These are phyloP conservation scores for Drosophila meridiana DNA, from an alignment of 2,888 invertebrate species.

Conservation along the genomic window DNA sequence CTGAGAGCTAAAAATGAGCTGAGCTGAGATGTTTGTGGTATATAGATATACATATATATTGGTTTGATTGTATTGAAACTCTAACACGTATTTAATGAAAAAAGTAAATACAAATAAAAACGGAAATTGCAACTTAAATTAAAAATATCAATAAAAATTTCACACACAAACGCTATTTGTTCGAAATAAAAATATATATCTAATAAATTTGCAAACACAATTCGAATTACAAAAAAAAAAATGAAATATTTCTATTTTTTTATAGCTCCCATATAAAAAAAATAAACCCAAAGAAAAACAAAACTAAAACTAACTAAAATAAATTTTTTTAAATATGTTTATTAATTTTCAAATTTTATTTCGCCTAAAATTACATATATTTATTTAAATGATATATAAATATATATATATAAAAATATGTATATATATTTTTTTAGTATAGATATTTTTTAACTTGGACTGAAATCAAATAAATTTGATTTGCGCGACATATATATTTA, in stretches of 20 bases:
- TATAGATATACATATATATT: constrained; percentile 7
- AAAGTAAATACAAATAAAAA: constrained; percentile 8
- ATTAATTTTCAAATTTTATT: constrained; percentile 53
- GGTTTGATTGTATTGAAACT: constrained; percentile 10
- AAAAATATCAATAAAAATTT: constrained; percentile 13
- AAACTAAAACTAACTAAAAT: constrained; percentile 45
- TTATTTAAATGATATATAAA: constrained; percentile 30
- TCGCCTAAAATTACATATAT: constrained; percentile 35
- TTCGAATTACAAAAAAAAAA: not conserved
- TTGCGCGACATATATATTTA: constrained; percentile 55
- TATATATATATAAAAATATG: constrained; percentile 18
- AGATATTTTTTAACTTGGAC: constrained; percentile 68
- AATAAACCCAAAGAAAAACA: constrained; percentile 29
- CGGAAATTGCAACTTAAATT: constrained; percentile 29
- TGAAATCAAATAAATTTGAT: constrained; percentile 78
- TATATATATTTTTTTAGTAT: constrained; percentile 25
- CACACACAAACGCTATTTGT: constrained; percentile 27
- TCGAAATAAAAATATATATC: constrained; percentile 22
- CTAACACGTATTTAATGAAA: constrained; percentile 20
- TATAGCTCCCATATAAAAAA: constrained; percentile 11
- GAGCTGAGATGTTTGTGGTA: constrained; percentile 28
- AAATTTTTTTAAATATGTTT: constrained; percentile 54
- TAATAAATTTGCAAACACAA: constrained; percentile 17
- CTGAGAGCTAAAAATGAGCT: constrained; percentile 36
- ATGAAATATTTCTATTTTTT: constrained; percentile 1